These are phyloP conservation scores for Melanotaenia boesemani DNA, from an alignment of 2,797 vertebrate species.

Conservation along the genomic window DNA sequence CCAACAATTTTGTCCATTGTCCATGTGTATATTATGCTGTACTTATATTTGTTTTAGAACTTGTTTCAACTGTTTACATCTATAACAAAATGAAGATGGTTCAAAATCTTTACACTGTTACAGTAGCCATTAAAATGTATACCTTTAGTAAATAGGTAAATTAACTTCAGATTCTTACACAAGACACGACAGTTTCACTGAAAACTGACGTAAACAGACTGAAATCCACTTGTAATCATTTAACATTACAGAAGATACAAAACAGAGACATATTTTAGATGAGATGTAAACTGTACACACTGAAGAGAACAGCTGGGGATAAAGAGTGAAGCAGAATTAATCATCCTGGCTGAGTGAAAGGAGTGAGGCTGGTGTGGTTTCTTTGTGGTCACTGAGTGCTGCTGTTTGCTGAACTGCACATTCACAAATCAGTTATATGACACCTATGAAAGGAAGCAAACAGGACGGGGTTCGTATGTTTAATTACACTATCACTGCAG, in stretches of 20 bases:
- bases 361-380: conserved; percentile 3
- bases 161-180: no score
- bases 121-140: no score
- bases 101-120: no score
- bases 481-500: no score
- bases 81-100: no score
- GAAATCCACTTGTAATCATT: neutral
- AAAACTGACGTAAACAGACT: neutral
- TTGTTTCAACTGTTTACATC: no score
- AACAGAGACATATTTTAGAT: neutral
- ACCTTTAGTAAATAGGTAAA: no score
- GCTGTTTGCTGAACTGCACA: conserved; percentile 53
- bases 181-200: neutral
- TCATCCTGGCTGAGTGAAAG: neutral
- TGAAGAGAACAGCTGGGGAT: neutral
- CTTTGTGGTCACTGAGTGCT: conserved; percentile 45
- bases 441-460: conserved; percentile 32
- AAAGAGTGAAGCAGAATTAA: neutral
- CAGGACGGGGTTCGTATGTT: neutral
- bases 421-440: conserved; percentile 51
- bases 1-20: no score
- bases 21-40: no score
- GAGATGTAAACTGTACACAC: neutral
- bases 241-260: neutral
- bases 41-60: no score